Percentiles rank a stretch among this genome's conserved stretches.
Evolutionary conservation across 2,888 invertebrate genomes (phyloP).

Genomic region (Phaonia tiefii): DNA sequence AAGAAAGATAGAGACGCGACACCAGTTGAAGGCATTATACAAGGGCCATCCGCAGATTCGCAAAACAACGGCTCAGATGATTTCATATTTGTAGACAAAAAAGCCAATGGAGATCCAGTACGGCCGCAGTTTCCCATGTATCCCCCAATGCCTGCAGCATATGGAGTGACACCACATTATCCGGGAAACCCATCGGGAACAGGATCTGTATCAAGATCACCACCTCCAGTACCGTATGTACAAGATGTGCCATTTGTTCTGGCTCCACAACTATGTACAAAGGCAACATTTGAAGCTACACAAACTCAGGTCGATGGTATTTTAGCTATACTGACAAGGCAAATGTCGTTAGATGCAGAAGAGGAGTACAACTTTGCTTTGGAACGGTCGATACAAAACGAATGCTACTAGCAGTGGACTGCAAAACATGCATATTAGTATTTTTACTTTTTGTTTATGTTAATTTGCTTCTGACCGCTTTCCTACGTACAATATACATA

Average conservation of each 20-base stretch:
- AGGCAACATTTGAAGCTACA: slow-evolving; percentile 71
- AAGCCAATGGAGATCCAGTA: slow-evolving; percentile 65
- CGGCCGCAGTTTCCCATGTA: slow-evolving; percentile 66
- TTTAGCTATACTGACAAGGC: slow-evolving; percentile 75
- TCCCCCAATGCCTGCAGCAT: slow-evolving; percentile 70
- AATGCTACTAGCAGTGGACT: slow-evolving; percentile 74
- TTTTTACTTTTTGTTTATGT: neutral
- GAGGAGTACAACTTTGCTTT: slow-evolving; percentile 76
- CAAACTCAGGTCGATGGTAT: slow-evolving; percentile 77
- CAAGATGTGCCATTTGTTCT: slow-evolving; percentile 77
- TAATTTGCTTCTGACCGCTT: neutral
- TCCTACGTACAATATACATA: neutral
- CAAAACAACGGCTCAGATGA: slow-evolving; percentile 72
- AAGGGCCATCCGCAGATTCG: slow-evolving; percentile 66
- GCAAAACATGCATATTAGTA: no score
- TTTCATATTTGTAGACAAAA: slow-evolving; percentile 75
- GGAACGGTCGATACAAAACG: slow-evolving; percentile 76
- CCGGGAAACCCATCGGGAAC: slow-evolving; percentile 45
- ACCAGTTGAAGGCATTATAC: slow-evolving; percentile 70
- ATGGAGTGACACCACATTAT: slow-evolving; percentile 68
- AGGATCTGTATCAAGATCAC: neutral
- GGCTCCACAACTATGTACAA: slow-evolving; percentile 73
- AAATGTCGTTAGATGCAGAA: slow-evolving; percentile 73
- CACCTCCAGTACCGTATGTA: slow-evolving; percentile 73
- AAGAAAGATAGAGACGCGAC: slow-evolving; percentile 73